Conservation (phyloP, 2,797 vertebrate species). For the Mormyrops attenuatus region DNA sequence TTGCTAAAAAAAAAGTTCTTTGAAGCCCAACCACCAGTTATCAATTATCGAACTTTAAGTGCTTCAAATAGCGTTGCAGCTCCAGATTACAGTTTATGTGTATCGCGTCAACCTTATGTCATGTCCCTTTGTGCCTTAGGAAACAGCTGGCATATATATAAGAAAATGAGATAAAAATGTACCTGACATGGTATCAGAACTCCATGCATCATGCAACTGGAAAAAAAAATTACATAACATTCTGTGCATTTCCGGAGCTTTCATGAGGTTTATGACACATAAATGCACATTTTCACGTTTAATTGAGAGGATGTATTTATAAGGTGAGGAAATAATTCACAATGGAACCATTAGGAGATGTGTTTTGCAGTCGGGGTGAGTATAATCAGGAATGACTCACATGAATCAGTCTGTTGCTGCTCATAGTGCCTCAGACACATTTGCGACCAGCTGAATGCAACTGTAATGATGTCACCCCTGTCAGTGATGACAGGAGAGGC, state of each 20-base stretch:
- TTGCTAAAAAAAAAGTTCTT: slow-evolving; percentile 46
- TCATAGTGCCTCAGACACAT: slow-evolving; percentile 47
- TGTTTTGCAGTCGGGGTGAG: not conserved
- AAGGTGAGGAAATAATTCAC: slow-evolving; percentile 6
- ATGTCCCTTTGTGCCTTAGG: not conserved
- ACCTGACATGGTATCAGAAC: not conserved
- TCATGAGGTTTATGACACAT: not conserved
- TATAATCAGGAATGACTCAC: not conserved
- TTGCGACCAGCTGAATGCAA: slow-evolving; percentile 47
- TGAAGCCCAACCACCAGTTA: slow-evolving; percentile 47
- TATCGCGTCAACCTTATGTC: not conserved
- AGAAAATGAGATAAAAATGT: not conserved
- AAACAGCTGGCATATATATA: not conserved
- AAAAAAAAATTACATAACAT: not conserved
- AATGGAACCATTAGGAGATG: not conserved
- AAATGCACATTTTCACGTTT: not conserved
- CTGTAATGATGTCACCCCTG: slow-evolving; percentile 45
- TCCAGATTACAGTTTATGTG: slow-evolving; percentile 3
- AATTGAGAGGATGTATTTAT: not conserved
- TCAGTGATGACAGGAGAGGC: slow-evolving; percentile 49
- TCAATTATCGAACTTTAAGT: slow-evolving; percentile 35
- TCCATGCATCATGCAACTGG: not conserved
- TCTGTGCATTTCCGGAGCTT: not conserved
- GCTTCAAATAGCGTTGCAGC: not conserved
- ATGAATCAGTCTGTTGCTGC: slow-evolving; percentile 36